Evolutionary conservation across 2,888 invertebrate genomes (phyloP).

Genomic region (Melinaea menophilus): DNA sequence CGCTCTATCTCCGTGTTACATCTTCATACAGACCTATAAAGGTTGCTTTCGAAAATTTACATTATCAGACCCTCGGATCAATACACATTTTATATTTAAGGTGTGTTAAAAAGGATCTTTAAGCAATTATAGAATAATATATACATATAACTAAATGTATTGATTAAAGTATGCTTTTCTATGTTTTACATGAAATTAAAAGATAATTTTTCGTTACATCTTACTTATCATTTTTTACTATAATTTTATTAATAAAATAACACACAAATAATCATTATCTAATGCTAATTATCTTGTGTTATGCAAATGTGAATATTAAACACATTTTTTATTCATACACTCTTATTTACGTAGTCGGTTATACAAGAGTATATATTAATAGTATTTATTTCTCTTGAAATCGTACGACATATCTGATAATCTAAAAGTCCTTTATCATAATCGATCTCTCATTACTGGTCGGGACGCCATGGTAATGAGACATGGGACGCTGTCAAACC

Average conservation of each 20-base stretch:
- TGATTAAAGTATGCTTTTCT: too few species aligned
- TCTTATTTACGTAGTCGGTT: too few species aligned
- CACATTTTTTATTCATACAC: too few species aligned
- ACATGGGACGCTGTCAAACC: conserved; percentile 31
- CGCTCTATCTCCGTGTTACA: conserved; percentile 47
- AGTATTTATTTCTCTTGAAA: background rate
- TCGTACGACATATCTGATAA: conserved; percentile 19
- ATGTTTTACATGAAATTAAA: too few species aligned
- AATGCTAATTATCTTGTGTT: too few species aligned
- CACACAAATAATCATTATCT: too few species aligned
- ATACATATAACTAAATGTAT: too few species aligned
- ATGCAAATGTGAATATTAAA: too few species aligned
- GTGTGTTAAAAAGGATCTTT: background rate
- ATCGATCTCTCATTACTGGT: conserved; percentile 40
- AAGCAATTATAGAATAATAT: too few species aligned
- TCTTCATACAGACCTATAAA: conserved; percentile 38
- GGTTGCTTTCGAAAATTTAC: background rate
- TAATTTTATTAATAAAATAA: too few species aligned
- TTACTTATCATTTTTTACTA: too few species aligned
- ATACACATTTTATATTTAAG: background rate
- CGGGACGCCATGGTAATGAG: conserved; percentile 35
- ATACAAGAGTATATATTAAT: background rate
- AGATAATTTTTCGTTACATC: too few species aligned
- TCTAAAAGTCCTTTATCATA: conserved; percentile 31
- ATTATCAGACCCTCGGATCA: background rate